These are phyloP conservation scores for Gymnorhina tibicen DNA, from an alignment of 2,113 vertebrate genomes.

Conservation along the genomic window DNA sequence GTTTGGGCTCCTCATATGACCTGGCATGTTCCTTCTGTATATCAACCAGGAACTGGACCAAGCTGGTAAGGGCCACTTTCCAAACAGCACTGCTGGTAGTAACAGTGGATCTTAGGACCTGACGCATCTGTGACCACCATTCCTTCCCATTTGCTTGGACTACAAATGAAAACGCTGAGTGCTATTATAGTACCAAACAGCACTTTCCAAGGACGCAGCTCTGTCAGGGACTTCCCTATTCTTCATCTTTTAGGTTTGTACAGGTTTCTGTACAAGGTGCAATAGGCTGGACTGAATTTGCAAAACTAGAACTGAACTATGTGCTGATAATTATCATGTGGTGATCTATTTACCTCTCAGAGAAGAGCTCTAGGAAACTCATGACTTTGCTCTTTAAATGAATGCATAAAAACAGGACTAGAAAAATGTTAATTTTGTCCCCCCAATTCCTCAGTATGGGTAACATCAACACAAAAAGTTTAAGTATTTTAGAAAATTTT, in stretches of 20 bases:
- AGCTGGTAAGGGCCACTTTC: neutral
- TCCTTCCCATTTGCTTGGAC: neutral
- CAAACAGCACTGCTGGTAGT: neutral
- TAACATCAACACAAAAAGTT: neutral
- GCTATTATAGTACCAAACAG: accelerated
- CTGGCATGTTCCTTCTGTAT: neutral
- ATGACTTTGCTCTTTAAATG: neutral
- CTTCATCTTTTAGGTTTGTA: neutral
- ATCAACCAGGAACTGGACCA: neutral
- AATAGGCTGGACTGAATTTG: neutral
- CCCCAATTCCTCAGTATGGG: neutral
- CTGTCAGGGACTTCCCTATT: neutral
- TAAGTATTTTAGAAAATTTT: neutral
- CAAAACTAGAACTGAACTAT: neutral
- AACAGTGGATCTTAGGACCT: neutral
- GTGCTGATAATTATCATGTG: neutral
- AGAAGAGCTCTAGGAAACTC: neutral
- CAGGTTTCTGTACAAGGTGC: neutral
- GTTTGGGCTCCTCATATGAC: neutral
- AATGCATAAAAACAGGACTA: neutral
- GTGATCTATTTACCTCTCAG: neutral
- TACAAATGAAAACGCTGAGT: neutral
- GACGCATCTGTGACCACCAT: neutral
- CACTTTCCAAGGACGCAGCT: neutral
- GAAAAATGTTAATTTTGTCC: neutral